Evolutionary conservation across 2,797 vertebrate species (phyloP), one percentile per base, ranked within the genome.

Genomic region (Chrysocyon brachyurus): DNA sequence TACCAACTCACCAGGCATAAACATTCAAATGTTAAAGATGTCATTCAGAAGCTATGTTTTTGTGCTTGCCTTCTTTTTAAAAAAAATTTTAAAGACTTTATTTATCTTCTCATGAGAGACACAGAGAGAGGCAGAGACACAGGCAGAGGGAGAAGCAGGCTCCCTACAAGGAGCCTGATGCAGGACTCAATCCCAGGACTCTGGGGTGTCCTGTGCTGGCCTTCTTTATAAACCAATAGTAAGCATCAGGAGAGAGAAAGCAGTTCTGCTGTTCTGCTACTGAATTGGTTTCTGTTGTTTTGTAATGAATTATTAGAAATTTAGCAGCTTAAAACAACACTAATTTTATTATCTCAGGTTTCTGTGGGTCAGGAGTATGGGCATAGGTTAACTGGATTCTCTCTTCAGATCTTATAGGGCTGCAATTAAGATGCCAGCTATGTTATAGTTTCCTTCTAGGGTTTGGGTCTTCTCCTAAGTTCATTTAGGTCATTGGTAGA

Each of bases 1-100:
- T 87, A 64, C 64, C 36, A 77, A 56, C 15, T 64, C 36, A 57
- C 59, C 54, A 59, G 77, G 59, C 28, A 87, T 92, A 90, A 97
- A 72, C 54, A 78, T 57, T 92, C 70, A 68, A 36, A 85, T 87
- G 57, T 72, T 90, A 59, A 96, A 28, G 11, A 64, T 95, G 5
- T 84, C 63, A 90, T 66, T 85, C 22, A 52, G 63, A 96, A 87
- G 52, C 17, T 63, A 3, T n/a, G 61, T 28, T 88, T 86, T 31
- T 82, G 21, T 52, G 31, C 3, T 59, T 75, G n/a, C 2, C 19
- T 70, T 93, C 59, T 90, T 90, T 36, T 54, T 36, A 81, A 91
- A 49, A 40, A 0, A 6, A 1, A 6, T 40, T 7, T 40, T 40
- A 40, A 40, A 40, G 40, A 40, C 6, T 7, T 40, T 40, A 40